Base-by-base conservation (phyloP, 2,888 invertebrate genomes). In the Acheta domesticus region DNA sequence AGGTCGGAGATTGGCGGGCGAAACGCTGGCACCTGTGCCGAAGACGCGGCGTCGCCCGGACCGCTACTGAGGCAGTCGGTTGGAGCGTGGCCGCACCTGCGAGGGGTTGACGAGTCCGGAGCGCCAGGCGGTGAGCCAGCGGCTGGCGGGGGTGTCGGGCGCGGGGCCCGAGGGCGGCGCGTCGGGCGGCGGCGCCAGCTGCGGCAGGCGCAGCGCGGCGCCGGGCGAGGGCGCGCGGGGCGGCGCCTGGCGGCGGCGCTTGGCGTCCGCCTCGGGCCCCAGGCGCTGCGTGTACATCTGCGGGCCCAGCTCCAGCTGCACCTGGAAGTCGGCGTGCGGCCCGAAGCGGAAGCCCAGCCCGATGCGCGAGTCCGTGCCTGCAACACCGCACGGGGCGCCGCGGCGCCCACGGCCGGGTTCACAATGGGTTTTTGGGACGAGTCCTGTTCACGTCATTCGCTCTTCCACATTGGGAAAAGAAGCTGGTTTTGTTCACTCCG, bases 261-360 rank as follows among this genome's bases (percentile, higher is more conserved):
- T 81, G n/a, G 83, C 83, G 23, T 86, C 85, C 14, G 83, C 83
- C 80, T 86, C 86, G 85, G 89, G 87, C 83, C 92, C 92, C 12
- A 94, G 87, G 1, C 91, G 90, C 81, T 91, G 89, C 0, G 95
- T 95, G 82, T 93, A 90, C 1, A 89, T 92, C 86, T 95, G 95
- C 0, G 95, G 95, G 0, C 95, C 95, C 48, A 94, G 85, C 85
- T 95, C 95, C 1, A 93, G 85, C 83, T 94, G 84, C 2, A 94
- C 89, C 74, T 95, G 95, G 84, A 94, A 92, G 86, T 95, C 95
- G 0, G 94, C 94, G 86, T 94, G 93, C 84, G 93, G 91, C 1
- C 95, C 95, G 75, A 95, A 88, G 1, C 94, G 91, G 85, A 93
- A 95, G 0, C 95, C 95, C 83, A 94, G 91, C 0, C 95, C 95